Evolutionary conservation across 2,113 vertebrate species (phyloP).

Genomic region (Esox niger): DNA sequence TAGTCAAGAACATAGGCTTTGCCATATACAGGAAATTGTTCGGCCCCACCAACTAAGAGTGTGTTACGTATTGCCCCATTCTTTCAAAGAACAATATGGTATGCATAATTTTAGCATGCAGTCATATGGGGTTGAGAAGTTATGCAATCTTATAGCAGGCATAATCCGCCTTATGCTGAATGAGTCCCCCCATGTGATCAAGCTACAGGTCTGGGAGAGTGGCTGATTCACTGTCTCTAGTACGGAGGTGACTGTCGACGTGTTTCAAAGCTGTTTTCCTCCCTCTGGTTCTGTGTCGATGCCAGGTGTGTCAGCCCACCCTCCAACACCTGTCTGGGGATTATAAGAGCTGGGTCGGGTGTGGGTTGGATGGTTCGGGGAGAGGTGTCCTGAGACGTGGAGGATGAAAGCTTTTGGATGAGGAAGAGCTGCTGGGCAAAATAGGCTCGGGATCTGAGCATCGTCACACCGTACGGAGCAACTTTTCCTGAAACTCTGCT

Average conservation of each 20-base stretch:
- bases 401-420: conserved; percentile 21
- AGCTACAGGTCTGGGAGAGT: neutral
- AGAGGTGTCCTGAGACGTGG: conserved; percentile 22
- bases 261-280: neutral
- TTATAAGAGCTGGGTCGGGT: conserved; percentile 55
- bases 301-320: neutral
- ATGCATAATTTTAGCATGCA: conserved; percentile 33
- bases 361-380: conserved; percentile 27
- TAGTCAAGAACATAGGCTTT: too few species aligned
- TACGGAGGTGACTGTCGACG: neutral
- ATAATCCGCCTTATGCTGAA: conserved; percentile 61
- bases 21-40: too few species aligned
- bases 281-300: neutral
- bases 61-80: conserved; percentile 48
- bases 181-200: conserved; percentile 57
- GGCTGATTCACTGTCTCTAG: neutral
- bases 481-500: conserved; percentile 6
- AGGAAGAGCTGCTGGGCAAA: conserved; percentile 11
- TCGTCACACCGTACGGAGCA: conserved; percentile 15
- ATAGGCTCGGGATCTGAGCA: conserved; percentile 16
- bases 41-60: too few species aligned
- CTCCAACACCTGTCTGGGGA: neutral
- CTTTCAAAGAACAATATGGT: neutral
- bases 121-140: conserved; percentile 39
- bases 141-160: conserved; percentile 45